Evolutionary conservation across 2,888 invertebrate genomes (phyloP), one percentile per base, ranked within the genome.

Genomic region (Agrochola lychnidis): DNA sequence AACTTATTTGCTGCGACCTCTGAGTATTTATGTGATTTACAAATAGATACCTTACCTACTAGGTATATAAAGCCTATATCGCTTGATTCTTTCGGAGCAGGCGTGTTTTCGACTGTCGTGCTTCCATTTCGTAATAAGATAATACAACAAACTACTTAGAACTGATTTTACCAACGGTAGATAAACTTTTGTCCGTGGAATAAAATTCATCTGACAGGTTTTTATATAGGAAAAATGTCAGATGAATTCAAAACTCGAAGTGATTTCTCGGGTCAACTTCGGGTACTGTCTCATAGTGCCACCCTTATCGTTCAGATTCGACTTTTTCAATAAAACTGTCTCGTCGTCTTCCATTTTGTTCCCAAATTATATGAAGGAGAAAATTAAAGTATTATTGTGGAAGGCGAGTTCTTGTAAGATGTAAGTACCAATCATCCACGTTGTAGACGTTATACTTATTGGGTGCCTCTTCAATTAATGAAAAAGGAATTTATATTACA

Each of bases 251-350:
- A 63, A 63, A 16, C 9, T 42, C n/a, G n/a, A 42, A 14, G 0
- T 16, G 16, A 63, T n/a, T n/a, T n/a, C 2, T 16, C 4, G 40
- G 22, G n/a, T n/a, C n/a, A 56, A 56, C 48, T 14, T 48, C 16
- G 51, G 51, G 51, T 51, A 2, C 14, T 36, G 25, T 36, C 48
- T 51, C 48, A 66, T 53, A 71, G 75, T 78, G 51, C 25, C 30
- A 56, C 22, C 22, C 66, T 59, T 75, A 77, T 48, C 45, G 25
- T 78, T 73, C 74, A 70, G 57, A 71, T 82, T 59, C 63, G 45
- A 64, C 77, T 74, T 80, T 77, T 68, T 73, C 84, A 80, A 84
- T 86, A 84, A 82, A 84, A 84, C 67, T 62, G 75, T 82, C 81
- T 72, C 59, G 68, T 30, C 77, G 67, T 70, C 25, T 77, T 69